Base-by-base conservation (phyloP, 2,888 invertebrate species). In the Catocala sponsa region DNA sequence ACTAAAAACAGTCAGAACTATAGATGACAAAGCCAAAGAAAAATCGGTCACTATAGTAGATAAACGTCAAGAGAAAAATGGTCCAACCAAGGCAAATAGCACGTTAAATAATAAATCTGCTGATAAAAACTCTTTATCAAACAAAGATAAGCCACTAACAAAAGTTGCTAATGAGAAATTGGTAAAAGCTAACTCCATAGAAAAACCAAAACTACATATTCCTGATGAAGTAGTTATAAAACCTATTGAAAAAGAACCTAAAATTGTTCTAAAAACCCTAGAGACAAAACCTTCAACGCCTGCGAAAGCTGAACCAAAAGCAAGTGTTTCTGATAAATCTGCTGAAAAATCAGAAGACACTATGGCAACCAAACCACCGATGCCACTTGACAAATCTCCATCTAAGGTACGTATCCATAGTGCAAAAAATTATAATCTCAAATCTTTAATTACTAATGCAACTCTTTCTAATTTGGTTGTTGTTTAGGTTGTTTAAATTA, bases 281-380 rank as follows among this genome's bases (percentile, higher is more conserved):
- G 73, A 79, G 61, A 11, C 59, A 33, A 75, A 76, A 47, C 15
- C 65, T 4, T 12, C 61, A 46, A 5, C 48, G 11, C 15, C 55
- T n/a, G 5, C 61, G 4, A 76, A 76, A 63, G 55, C 66, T 52
- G 80, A 81, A 64, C 35, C 74, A 5, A 80, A 83, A 67, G 53
- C 71, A n/a, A 79, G 79, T 74, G 47, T 72, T 78, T 77, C 82
- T 57, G 81, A 78, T 63, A 87, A 86, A 64, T 63, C 78, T 64
- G 76, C 81, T 70, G 85, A 82, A 50, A 90, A 88, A 71, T 59
- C 69, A 54, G 91, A 92, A 74, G 90, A 90, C 12, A 85, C 85
- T 70, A 94, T 94, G 94, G 91, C 94, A 11, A 92, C 94, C 0
- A 94, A 94, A 80, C 94, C 94, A 63, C 94, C 91, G 0, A 85